These are phyloP conservation scores for Cryptotermes secundus DNA, from an alignment of 1,140 invertebrate species.

Conservation along the genomic window DNA sequence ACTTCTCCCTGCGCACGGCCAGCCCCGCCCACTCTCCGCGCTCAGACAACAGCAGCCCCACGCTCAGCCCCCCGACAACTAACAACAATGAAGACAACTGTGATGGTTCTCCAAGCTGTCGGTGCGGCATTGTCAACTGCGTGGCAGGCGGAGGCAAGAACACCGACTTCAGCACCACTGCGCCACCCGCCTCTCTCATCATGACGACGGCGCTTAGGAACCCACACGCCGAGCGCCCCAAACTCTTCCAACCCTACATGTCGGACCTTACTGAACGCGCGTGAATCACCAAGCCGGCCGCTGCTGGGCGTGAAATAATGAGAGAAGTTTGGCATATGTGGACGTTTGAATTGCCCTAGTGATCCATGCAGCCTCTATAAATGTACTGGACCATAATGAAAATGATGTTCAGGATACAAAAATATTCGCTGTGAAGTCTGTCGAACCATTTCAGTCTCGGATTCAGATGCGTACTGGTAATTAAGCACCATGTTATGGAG, in stretches of 20 bases:
- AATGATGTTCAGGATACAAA: too few species aligned
- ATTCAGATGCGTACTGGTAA: too few species aligned
- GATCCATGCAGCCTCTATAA: too few species aligned
- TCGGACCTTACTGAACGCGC: conserved; percentile 53
- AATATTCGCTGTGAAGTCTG: too few species aligned
- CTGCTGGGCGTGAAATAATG: too few species aligned
- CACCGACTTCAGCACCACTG: conserved; percentile 26
- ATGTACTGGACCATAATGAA: too few species aligned
- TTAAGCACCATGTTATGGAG: too few species aligned
- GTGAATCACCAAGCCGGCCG: not conserved
- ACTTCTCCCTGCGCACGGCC: not conserved
- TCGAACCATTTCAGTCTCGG: too few species aligned
- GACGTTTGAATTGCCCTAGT: too few species aligned
- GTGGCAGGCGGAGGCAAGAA: conserved; percentile 33
- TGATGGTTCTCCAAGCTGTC: conserved; percentile 45
- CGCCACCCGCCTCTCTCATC: conserved; percentile 38
- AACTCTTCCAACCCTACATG: conserved; percentile 69
- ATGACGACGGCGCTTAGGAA: conserved; percentile 32
- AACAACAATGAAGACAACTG: conserved; percentile 45
- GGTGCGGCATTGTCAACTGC: conserved; percentile 43
- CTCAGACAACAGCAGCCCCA: conserved; percentile 12
- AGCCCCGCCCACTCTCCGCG: conserved; percentile 16
- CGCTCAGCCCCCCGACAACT: conserved; percentile 39
- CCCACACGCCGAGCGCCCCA: conserved; percentile 53
- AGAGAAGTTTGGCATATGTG: too few species aligned